Conservation (phyloP, 1,140 invertebrate species). For the Zelostemma sp. region DNA sequence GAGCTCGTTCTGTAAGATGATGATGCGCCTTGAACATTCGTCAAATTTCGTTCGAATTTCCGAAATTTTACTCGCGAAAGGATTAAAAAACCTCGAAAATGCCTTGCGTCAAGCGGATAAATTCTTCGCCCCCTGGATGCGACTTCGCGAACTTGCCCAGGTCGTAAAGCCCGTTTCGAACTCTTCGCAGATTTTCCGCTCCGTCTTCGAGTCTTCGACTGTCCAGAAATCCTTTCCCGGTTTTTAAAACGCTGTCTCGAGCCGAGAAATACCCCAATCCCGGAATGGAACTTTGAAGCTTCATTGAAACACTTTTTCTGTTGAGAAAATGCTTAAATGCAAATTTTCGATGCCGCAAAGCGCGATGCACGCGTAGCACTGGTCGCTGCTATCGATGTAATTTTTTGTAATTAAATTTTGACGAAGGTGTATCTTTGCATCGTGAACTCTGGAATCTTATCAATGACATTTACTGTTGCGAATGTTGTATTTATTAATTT, state of each 20-base stretch:
- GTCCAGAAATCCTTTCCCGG: constrained; percentile 63
- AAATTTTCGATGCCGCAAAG: neutral
- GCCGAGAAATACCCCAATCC: constrained; percentile 46
- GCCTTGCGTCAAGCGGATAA: constrained; percentile 79
- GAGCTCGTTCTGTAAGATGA: too few relatives aligned
- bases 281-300: constrained; percentile 53
- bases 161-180: constrained; percentile 83
- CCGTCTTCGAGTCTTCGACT: constrained; percentile 79
- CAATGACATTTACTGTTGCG: too few relatives aligned
- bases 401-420: too few relatives aligned
- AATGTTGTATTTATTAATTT: too few relatives aligned
- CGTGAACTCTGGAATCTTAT: too few relatives aligned
- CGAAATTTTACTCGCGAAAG: too few relatives aligned
- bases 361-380: too few relatives aligned
- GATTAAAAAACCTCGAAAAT: constrained; percentile 76
- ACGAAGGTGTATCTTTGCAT: too few relatives aligned
- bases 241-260: constrained; percentile 41
- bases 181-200: constrained; percentile 83
- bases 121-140: constrained; percentile 86
- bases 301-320: too few relatives aligned
- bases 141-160: constrained; percentile 75
- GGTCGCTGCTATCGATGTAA: too few relatives aligned
- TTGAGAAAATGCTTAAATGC: neutral
- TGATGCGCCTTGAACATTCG: too few relatives aligned
- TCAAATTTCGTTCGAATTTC: too few relatives aligned